These are phyloP conservation scores for Actenoides hombroni DNA, from an alignment of 2,113 vertebrate species.

Conservation along the genomic window DNA sequence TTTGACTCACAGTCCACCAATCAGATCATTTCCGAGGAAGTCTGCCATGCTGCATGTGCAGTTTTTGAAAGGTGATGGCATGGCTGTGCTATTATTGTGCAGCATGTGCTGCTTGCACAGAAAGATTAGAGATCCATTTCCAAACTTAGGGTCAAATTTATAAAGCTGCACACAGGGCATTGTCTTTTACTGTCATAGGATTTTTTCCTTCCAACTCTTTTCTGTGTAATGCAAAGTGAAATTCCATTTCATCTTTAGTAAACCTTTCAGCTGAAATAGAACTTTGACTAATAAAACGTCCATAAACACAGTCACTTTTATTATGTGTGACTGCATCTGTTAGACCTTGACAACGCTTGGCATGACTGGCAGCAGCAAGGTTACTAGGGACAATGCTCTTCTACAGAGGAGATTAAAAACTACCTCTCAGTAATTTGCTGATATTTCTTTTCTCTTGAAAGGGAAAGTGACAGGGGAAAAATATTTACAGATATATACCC, in stretches of 20 bases:
- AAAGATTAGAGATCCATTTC: not conserved
- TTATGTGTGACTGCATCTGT: not conserved
- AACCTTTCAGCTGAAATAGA: not conserved
- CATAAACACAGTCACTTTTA: not conserved
- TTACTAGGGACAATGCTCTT: not conserved
- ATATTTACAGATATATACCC: not conserved
- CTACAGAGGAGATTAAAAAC: not conserved
- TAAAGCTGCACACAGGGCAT: not conserved
- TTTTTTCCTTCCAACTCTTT: not conserved
- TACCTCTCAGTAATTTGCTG: not conserved
- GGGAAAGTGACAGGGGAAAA: not conserved
- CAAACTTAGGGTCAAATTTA: constrained; percentile 11
- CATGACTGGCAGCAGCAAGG: not conserved
- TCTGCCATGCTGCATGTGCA: not conserved
- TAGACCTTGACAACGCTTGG: not conserved
- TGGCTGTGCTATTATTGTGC: not conserved
- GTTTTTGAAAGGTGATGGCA: not conserved
- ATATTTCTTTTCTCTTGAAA: not conserved
- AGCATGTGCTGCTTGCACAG: not conserved
- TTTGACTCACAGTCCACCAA: not conserved
- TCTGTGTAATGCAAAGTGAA: not conserved
- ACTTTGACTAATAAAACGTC: not conserved
- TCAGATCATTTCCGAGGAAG: not conserved
- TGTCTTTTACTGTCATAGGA: not conserved
- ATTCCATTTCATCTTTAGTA: not conserved